Base-by-base conservation (phyloP, 53 echinoderm and acorn worm genomes). In the Patiria pectinifera region DNA sequence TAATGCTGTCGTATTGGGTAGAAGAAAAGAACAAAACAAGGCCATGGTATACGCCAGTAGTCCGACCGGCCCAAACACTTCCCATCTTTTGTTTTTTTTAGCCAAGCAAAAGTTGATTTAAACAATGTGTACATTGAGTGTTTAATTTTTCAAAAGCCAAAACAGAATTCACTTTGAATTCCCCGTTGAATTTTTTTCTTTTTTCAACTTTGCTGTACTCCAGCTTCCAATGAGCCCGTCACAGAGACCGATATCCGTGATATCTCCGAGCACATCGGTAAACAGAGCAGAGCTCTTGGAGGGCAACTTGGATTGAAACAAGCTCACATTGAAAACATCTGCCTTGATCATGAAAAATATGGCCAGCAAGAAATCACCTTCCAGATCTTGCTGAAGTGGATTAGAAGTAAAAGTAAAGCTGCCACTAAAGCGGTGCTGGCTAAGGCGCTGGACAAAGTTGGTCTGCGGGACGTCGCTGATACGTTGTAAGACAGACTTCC, bases 201-300 rank as follows among this genome's bases (percentile, higher is more conserved):
- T 66, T 11, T 66, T 15, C 14, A 66, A 14, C 10, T 66, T 66
- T 66, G 19, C 66, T 24, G 1, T 24, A n/a, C 70, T 83, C 84
- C 92, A 82, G 82, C 16, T 58, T 59, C 82, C 24, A 53, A 53
- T 14, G 59, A 82, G 59, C n/a, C 58, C 6, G 82, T 82, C 58
- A 82, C 82, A 9, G 82, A 82, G 59, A 19, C 1, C 6, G 60
- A n/a, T 59, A 82, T 82, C 82, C 15, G 6, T 24, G 45, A 82
- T 19, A 7, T 82, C 11, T 59, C 13, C 82, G 23, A 59, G n/a
- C 23, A 58, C 59, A 59, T 82, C 11, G 82, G 82, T 16, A 82
- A 59, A 2, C 49, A 59, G 58, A 58, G 6, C 22, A 59, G 53
- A 45, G 18, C 9, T 3, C 59, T 82, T 15, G 82, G 82, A 18